These are phyloP conservation scores for Cepaea nemoralis DNA, from an alignment of 1,140 invertebrate species.

Conservation along the genomic window DNA sequence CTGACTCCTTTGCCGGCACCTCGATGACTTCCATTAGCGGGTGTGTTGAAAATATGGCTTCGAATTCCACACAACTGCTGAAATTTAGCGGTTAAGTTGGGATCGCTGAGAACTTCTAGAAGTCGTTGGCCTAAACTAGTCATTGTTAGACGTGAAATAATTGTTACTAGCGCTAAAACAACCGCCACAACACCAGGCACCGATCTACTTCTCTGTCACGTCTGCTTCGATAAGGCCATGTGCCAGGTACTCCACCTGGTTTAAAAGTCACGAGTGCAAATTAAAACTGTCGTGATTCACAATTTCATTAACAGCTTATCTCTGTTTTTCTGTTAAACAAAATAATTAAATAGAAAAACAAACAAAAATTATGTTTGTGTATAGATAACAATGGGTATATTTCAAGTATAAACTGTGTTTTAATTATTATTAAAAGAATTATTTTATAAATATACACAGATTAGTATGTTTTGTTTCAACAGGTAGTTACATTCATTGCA, in stretches of 20 bases:
- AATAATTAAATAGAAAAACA: no score
- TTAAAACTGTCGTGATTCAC: not conserved
- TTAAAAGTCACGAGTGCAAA: no score
- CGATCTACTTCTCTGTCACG: not conserved
- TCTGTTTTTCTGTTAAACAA: no score
- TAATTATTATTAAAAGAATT: no score
- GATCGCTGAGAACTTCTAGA: constrained; percentile 27
- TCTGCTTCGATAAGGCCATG: not conserved
- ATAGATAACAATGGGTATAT: not conserved
- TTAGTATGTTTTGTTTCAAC: no score
- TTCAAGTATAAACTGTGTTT: no score
- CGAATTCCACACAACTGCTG: constrained; percentile 43
- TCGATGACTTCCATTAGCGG: not conserved
- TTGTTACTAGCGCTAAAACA: no score
- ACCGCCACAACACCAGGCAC: no score
- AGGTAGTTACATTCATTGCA: no score
- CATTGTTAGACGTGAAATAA: constrained; percentile 11
- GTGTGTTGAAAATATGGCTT: not conserved
- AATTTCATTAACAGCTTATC: no score
- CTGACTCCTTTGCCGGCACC: not conserved
- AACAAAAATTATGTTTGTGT: not conserved
- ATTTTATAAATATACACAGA: no score
- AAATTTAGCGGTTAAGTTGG: constrained; percentile 43
- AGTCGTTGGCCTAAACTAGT: constrained; percentile 28
- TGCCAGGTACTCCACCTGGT: not conserved